These are phyloP conservation scores for Prosapia bicincta DNA, from an alignment of 2,888 invertebrate species.

Conservation along the genomic window DNA sequence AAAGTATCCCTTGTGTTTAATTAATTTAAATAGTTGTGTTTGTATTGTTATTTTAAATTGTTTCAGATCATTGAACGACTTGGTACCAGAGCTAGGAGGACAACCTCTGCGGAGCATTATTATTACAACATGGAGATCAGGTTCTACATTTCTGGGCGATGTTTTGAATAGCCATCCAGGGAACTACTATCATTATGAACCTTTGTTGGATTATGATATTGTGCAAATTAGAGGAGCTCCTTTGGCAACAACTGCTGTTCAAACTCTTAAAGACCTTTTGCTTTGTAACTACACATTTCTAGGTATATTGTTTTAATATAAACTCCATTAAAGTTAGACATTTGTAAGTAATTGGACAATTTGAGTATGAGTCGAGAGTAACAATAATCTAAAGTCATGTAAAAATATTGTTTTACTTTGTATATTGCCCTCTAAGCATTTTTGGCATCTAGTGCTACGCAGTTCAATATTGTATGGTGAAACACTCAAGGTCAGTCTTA, in stretches of 20 bases:
- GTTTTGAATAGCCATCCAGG: conserved; percentile 79
- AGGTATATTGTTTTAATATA: conserved; percentile 45
- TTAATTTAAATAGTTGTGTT: no score
- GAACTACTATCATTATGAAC: conserved; percentile 89
- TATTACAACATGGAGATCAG: conserved; percentile 87
- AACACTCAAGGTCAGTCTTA: no score
- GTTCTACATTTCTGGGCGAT: conserved; percentile 86
- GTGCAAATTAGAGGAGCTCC: conserved; percentile 75
- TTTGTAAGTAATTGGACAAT: no score
- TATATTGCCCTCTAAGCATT: no score
- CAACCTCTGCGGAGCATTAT: conserved; percentile 72
- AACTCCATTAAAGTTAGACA: no score
- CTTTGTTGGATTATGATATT: conserved; percentile 77
- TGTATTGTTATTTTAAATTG: neutral
- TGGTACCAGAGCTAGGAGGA: conserved; percentile 66
- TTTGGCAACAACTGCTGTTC: conserved; percentile 62
- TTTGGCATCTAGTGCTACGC: no score
- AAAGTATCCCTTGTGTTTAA: no score
- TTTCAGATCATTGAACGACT: conserved; percentile 57
- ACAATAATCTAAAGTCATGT: no score
- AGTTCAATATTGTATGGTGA: no score
- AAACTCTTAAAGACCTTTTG: conserved; percentile 66
- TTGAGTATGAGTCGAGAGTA: no score
- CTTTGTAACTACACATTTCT: conserved; percentile 72
- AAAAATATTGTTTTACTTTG: no score